Conservation (phyloP, 2,797 vertebrate species). For the Esox lucius region DNA sequence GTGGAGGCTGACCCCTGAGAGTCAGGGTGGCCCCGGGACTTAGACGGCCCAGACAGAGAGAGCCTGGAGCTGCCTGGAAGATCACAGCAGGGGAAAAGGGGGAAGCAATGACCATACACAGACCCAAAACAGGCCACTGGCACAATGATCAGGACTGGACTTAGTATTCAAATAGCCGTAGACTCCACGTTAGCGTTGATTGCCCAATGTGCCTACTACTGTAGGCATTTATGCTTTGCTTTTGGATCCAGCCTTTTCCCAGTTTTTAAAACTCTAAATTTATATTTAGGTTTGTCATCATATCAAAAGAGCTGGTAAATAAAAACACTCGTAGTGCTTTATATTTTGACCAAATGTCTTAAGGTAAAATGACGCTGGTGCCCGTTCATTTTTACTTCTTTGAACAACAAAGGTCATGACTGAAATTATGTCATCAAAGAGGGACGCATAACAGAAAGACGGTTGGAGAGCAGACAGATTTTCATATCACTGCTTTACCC, state of each 20-base stretch:
- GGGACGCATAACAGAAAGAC: constrained; percentile 19
- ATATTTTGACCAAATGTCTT: not conserved
- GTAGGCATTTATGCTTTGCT: not conserved
- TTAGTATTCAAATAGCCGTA: not conserved
- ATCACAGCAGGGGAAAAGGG: constrained; percentile 13
- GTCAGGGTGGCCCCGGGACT: constrained; percentile 23
- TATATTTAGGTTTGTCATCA: too few species aligned
- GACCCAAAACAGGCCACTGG: constrained; percentile 3
- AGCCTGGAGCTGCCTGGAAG: constrained; percentile 17
- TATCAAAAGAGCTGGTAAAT: too few species aligned
- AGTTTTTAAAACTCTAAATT: too few species aligned
- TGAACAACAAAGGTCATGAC: constrained; percentile 2
- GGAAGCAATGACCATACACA: constrained; percentile 6
- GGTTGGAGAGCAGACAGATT: constrained; percentile 12
- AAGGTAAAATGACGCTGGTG: not conserved
- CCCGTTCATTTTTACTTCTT: not conserved
- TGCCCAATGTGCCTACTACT: not conserved
- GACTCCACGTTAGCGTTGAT: not conserved
- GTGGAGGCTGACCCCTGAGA: not conserved
- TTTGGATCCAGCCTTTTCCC: too few species aligned
- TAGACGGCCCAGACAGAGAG: constrained; percentile 28
- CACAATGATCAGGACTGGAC: constrained; percentile 7
- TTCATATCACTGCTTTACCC: constrained; percentile 14
- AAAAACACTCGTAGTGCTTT: too few species aligned
- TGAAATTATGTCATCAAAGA: constrained; percentile 10